Evolutionary conservation across 2,113 vertebrate genomes (phyloP), one percentile per base, ranked within the genome.

Genomic region (Empidonax traillii): DNA sequence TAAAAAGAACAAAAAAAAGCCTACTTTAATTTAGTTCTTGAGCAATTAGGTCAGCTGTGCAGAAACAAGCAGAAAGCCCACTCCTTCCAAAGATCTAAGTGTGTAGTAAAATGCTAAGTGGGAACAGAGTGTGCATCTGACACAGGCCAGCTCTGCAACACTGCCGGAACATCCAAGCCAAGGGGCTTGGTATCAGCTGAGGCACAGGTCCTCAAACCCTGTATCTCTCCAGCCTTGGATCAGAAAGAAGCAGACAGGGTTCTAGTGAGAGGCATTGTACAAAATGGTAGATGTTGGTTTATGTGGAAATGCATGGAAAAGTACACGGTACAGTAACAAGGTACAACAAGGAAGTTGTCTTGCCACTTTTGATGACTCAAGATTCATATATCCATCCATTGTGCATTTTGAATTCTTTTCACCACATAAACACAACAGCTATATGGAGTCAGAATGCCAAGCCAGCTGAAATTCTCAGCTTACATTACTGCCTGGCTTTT

Each of bases 41-140:
- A 96, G 67, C 85, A 96, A 85, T 72, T 69, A 85, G 84, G 74
- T 79, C 83, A 82, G 33, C 43, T 84, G 73, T 47, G 71, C 71
- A 82, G 74, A 71, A 68, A 79, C 28, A 74, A 67, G 74, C 39
- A 74, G 59, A 44, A 90, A 65, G 44, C 46, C 66, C 49, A 52
- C 66, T 71, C 24, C 25, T 69, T 78, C 58, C 71, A 71, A 63
- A 35, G 69, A 59, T 39, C 28, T 52, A 46, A 87, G 61, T 27
- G 49, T 62, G 9, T 2, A 76, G 49, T 39, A 28, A 95, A 91
- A 61, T 15, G 27, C 41, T 81, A 35, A 35, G 35, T 35, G 68
- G 59, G 58, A 88, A 77, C 35, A 59, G 75, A n/a, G 23, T 0
- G 2, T 6, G 8, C 35, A 61, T 67, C 43, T 4, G 7, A 28